Evolutionary conservation across 37 sponge, comb jelly and placozoan genomes (phyloP).

Genomic region (Corticium candelabrum): DNA sequence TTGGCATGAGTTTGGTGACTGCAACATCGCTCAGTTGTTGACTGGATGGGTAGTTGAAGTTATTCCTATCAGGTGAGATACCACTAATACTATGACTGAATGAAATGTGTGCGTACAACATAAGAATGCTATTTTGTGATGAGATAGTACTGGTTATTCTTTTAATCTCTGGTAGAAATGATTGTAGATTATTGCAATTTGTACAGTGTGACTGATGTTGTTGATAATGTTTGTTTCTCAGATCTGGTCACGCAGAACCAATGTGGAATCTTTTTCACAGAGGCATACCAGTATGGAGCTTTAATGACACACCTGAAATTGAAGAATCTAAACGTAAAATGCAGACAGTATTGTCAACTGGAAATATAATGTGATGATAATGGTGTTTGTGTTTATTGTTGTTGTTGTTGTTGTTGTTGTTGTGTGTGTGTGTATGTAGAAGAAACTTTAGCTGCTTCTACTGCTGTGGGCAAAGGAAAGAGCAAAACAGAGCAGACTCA

Average conservation of each 20-base stretch:
- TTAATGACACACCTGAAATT: too few relatives aligned
- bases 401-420: too few relatives aligned
- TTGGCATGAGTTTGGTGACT: constrained; percentile 48
- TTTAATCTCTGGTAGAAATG: too few relatives aligned
- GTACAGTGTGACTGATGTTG: neutral
- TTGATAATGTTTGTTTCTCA: neutral
- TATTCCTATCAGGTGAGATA: constrained; percentile 18
- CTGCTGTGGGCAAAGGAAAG: neutral
- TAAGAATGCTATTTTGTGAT: too few relatives aligned
- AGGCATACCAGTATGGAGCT: constrained; percentile 1
- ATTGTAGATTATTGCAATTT: too few relatives aligned
- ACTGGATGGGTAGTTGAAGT: constrained; percentile 75
- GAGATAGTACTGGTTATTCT: too few relatives aligned
- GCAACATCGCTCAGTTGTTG: constrained; percentile 65
- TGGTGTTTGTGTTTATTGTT: too few relatives aligned
- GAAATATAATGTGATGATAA: too few relatives aligned
- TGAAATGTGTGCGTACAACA: too few relatives aligned
- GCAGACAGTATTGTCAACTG: too few relatives aligned
- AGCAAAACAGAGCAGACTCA: neutral
- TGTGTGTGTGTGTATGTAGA: neutral
- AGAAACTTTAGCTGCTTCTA: neutral
- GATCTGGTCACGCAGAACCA: neutral
- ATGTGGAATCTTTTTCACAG: neutral
- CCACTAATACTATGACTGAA: too few relatives aligned
- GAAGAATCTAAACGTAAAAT: too few relatives aligned